Evolutionary conservation across 2,888 invertebrate species (phyloP).

Genomic region (Syritta pipiens): DNA sequence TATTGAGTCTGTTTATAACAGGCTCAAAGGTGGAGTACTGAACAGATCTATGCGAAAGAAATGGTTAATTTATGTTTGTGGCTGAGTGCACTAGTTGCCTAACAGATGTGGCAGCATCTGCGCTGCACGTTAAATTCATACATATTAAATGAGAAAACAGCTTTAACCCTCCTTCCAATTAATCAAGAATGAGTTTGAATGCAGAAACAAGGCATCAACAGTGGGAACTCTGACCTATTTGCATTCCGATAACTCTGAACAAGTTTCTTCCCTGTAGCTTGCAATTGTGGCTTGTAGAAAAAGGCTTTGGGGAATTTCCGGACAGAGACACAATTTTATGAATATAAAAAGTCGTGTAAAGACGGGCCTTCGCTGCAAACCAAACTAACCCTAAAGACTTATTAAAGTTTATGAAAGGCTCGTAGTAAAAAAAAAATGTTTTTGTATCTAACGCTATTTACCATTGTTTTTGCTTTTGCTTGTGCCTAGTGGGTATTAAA

Average conservation of each 20-base stretch:
- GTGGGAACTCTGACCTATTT: constrained; percentile 52
- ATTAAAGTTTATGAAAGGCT: background rate
- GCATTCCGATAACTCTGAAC: constrained; percentile 39
- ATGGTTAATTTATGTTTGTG: constrained; percentile 37
- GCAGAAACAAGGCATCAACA: constrained; percentile 28
- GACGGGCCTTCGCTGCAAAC: no score
- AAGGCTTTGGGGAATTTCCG: constrained; percentile 24
- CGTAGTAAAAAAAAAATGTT: no score
- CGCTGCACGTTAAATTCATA: constrained; percentile 34
- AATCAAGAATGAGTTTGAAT: constrained; percentile 31
- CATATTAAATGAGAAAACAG: constrained; percentile 43
- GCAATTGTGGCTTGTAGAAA: constrained; percentile 17
- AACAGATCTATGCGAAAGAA: constrained; percentile 42
- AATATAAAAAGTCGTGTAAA: no score
- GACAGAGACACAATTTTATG: constrained; percentile 14
- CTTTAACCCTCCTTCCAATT: constrained; percentile 27
- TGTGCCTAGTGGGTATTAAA: no score
- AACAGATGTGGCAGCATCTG: constrained; percentile 26
- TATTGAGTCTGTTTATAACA: constrained; percentile 34
- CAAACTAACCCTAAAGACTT: no score
- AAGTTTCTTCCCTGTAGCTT: constrained; percentile 33
- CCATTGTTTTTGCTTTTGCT: no score
- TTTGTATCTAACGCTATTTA: no score
- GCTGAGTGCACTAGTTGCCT: constrained; percentile 16
- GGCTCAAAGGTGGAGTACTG: constrained; percentile 36